A percentile compares a stretch with the other conserved stretches of the same genome.
Evolutionary conservation across 2,113 vertebrate genomes (phyloP).

Genomic region (Alaudala cheleensis): DNA sequence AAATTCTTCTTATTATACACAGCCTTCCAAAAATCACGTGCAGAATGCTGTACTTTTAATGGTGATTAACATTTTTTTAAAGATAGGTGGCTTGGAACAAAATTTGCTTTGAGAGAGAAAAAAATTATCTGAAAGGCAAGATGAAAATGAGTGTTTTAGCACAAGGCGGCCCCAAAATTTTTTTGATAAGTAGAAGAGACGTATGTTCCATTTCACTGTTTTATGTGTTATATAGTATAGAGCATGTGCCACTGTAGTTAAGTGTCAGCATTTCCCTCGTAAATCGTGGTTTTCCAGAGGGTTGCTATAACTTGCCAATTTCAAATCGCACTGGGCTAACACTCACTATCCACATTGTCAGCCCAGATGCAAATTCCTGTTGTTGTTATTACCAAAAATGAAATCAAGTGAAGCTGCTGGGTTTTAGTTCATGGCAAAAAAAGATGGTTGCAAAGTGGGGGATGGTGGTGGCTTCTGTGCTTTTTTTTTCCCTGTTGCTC

Average conservation of each 20-base stretch:
- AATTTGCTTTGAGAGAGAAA: neutral
- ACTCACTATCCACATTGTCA: conserved; percentile 1
- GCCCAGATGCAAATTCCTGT: conserved; percentile 63
- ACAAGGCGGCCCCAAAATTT: conserved; percentile 42
- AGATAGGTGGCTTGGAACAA: conserved; percentile 16
- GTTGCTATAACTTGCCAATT: conserved; percentile 44
- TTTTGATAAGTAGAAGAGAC: conserved; percentile 48
- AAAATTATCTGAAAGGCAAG: neutral
- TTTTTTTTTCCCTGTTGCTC: neutral
- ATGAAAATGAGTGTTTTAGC: neutral
- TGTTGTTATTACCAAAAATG: conserved; percentile 66
- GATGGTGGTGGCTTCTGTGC: neutral
- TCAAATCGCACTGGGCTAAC: conserved; percentile 53
- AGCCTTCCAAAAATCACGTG: neutral
- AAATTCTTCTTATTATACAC: conserved; percentile 23
- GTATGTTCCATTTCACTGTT: conserved; percentile 42
- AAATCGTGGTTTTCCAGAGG: conserved; percentile 52
- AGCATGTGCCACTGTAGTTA: conserved; percentile 41
- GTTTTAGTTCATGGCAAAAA: conserved; percentile 30
- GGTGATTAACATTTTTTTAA: neutral
- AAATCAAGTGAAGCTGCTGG: conserved; percentile 63
- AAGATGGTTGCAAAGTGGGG: neutral
- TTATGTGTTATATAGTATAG: conserved; percentile 2
- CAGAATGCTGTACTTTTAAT: neutral
- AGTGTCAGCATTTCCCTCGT: conserved; percentile 48